phyloP scores from a whole-genome alignment of 2,113 vertebrate species.

The Pteruthius melanotis region DNA sequence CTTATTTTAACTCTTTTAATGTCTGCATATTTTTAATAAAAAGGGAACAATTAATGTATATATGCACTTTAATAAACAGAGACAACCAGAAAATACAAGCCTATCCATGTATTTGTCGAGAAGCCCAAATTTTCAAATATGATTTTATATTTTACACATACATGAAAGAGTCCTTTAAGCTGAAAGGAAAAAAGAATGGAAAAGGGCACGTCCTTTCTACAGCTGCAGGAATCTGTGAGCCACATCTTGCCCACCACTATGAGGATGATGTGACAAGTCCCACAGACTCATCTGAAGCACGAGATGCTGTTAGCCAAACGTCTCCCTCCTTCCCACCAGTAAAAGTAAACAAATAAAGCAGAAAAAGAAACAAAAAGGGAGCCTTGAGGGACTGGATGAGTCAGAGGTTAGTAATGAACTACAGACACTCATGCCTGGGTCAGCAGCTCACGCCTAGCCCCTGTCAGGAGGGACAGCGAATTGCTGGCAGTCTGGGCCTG shows the following conservation, averaged over 20 bases:
- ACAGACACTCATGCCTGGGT: conserved; percentile 26
- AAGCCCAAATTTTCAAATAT: not conserved
- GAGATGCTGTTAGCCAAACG: not conserved
- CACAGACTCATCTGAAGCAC: not conserved
- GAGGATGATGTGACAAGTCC: not conserved
- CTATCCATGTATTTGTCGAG: not conserved
- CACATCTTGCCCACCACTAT: not conserved
- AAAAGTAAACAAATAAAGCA: conserved; percentile 40
- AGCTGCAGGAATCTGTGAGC: not conserved
- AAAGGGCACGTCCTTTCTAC: not conserved
- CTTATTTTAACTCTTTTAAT: not conserved
- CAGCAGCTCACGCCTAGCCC: not conserved
- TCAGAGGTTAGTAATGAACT: conserved; percentile 49
- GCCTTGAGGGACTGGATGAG: conserved; percentile 14
- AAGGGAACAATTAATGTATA: not conserved
- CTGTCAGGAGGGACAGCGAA: not conserved
- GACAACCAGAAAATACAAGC: not conserved
- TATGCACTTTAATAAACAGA: not conserved
- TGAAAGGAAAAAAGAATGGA: not conserved
- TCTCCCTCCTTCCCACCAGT: not conserved
- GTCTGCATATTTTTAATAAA: not conserved
- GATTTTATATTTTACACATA: not conserved
- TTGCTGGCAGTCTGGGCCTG: not conserved
- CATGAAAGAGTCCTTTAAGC: not conserved
- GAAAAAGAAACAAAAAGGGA: conserved; percentile 37